Conservation (phyloP, 2,797 vertebrate species). For the Lutjanus argentimaculatus region DNA sequence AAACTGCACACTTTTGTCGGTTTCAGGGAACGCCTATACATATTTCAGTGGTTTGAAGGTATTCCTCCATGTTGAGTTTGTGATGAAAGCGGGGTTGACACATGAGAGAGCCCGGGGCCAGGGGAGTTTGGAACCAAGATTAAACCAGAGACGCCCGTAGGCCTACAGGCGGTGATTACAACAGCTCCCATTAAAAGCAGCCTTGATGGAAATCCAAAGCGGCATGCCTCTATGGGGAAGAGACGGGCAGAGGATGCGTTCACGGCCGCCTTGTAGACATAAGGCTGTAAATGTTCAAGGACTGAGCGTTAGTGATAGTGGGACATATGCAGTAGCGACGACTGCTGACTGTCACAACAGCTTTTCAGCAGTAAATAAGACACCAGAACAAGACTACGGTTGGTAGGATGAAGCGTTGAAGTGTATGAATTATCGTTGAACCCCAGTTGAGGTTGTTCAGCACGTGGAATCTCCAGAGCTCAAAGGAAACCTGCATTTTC, state of each 20-base stretch:
- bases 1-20: constrained; percentile 56
- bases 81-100: constrained; percentile 78
- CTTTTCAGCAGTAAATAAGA: constrained; percentile 11
- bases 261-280: constrained; percentile 52
- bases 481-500: constrained; percentile 14
- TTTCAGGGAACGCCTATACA: constrained; percentile 61
- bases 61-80: constrained; percentile 57
- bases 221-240: constrained; percentile 54
- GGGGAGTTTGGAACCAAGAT: constrained; percentile 75
- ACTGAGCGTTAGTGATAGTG: constrained; percentile 38
- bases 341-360: constrained; percentile 61
- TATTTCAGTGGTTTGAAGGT: constrained; percentile 74
- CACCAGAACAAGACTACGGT: background rate
- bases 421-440: background rate
- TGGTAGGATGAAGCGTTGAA: constrained; percentile 6
- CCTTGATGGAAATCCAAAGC: constrained; percentile 70
- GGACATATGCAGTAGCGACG: constrained; percentile 36
- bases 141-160: constrained; percentile 73
- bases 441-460: background rate
- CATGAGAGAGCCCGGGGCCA: constrained; percentile 61
- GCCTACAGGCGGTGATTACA: constrained; percentile 76
- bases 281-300: constrained; percentile 48
- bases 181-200: constrained; percentile 69
- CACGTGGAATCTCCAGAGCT: background rate
- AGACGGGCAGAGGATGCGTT: constrained; percentile 46